phyloP scores from a whole-genome alignment of 2,888 invertebrate species.

The Sepioteuthis lessoniana region DNA sequence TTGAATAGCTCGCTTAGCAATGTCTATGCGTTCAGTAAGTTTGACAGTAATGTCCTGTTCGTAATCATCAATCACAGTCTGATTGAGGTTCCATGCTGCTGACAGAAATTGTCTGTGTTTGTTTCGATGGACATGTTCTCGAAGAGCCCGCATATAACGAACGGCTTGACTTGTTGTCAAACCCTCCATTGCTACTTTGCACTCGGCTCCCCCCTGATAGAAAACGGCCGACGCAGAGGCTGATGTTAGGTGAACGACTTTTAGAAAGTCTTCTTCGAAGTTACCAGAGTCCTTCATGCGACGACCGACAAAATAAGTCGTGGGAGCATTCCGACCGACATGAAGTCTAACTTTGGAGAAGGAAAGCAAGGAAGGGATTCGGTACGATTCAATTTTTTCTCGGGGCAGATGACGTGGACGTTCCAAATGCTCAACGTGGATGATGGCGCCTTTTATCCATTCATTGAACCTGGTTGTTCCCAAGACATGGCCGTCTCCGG shows the following conservation, averaged over 20 bases:
- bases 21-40: constrained; percentile 57
- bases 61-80: constrained; percentile 57
- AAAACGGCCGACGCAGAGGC: constrained; percentile 60
- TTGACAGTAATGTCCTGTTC: constrained; percentile 48
- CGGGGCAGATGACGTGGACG: constrained; percentile 57
- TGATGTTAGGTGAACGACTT: constrained; percentile 60
- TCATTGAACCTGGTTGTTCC: constrained; percentile 61
- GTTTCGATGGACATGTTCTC: constrained; percentile 57
- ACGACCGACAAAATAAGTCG: constrained; percentile 61
- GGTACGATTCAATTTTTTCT: constrained; percentile 61
- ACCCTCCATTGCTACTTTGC: constrained; percentile 62
- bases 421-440: constrained; percentile 65
- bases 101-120: constrained; percentile 57
- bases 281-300: constrained; percentile 60
- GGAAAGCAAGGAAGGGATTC: constrained; percentile 61
- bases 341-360: constrained; percentile 61
- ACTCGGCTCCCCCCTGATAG: constrained; percentile 61
- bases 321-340: constrained; percentile 60
- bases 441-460: constrained; percentile 63
- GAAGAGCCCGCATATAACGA: constrained; percentile 58
- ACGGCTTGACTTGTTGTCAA: constrained; percentile 59
- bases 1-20: constrained; percentile 58
- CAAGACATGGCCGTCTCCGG: constrained; percentile 62
- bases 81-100: constrained; percentile 64
- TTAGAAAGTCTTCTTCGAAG: constrained; percentile 61